Conservation (phyloP, 2,797 vertebrate species). For the Sandelia bainsii region DNA sequence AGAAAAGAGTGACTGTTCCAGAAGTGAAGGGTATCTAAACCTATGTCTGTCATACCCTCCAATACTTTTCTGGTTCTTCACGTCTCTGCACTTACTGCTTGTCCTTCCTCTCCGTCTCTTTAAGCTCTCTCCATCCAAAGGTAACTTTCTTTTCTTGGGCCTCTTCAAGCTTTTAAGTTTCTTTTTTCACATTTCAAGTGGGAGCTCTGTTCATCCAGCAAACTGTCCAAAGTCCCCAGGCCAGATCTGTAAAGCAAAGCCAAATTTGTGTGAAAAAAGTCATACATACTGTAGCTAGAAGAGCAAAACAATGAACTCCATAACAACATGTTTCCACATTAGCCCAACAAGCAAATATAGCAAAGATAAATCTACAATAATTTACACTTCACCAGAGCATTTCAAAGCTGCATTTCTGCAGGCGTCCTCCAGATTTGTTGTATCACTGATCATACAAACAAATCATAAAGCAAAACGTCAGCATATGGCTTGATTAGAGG, state of each 20-base stretch:
- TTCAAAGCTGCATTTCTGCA: constrained; percentile 40
- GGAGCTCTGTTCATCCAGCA: constrained; percentile 52
- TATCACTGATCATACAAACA: constrained; percentile 57
- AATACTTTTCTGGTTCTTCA: constrained; percentile 51
- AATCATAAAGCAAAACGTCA: constrained; percentile 42
- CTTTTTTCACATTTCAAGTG: constrained; percentile 68
- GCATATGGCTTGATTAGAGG: constrained; percentile 50
- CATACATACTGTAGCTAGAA: constrained; percentile 5
- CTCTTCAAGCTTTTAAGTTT: constrained; percentile 53
- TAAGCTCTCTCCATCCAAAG: constrained; percentile 39
- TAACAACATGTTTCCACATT: constrained; percentile 62
- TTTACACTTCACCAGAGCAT: constrained; percentile 50
- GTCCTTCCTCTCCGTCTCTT: constrained; percentile 17
- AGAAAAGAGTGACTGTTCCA: constrained; percentile 44
- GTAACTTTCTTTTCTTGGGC: constrained; percentile 49
- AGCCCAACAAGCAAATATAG: constrained; percentile 27
- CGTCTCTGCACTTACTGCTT: constrained; percentile 30
- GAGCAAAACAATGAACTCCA: constrained; percentile 37
- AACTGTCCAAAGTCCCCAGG: constrained; percentile 26
- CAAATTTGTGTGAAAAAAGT: constrained; percentile 37
- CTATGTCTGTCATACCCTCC: constrained; percentile 25
- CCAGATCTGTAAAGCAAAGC: constrained; percentile 23
- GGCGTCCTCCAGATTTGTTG: constrained; percentile 52
- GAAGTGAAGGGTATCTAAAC: constrained; percentile 57
- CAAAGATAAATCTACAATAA: constrained; percentile 48